A percentile compares a stretch with the other conserved stretches of the same genome.
Conservation (phyloP, 2,797 vertebrate genomes). For the Acanthornis magna region DNA sequence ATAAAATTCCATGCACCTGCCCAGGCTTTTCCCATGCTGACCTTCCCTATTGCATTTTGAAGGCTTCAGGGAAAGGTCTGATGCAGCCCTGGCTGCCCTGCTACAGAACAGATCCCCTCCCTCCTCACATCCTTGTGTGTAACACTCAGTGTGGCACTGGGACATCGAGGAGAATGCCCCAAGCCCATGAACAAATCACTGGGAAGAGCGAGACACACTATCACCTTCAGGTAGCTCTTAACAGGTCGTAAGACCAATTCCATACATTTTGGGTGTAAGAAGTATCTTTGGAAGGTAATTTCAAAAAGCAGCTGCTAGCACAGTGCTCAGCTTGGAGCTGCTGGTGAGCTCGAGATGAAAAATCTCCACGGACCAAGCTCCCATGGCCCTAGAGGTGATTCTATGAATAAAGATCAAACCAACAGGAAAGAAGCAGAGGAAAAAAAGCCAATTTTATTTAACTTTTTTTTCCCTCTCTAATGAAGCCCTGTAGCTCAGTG, state of each 20-base stretch:
- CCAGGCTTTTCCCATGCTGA: neutral
- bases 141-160: neutral
- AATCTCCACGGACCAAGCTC: neutral
- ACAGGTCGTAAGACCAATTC: neutral
- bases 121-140: rapidly evolving
- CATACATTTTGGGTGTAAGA: neutral
- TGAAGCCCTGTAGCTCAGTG: neutral
- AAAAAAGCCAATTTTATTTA: neutral
- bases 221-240: neutral
- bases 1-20: neutral
- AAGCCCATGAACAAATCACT: neutral
- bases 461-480: rapidly evolving
- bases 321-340: neutral
- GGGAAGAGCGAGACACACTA: neutral
- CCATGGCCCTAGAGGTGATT: neutral
- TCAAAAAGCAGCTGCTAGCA: neutral
- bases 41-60: neutral
- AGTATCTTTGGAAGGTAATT: neutral
- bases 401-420: neutral
- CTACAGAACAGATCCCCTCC: neutral
- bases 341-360: neutral
- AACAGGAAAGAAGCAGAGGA: neutral
- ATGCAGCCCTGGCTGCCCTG: neutral
- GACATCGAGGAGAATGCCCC: neutral
- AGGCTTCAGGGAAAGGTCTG: neutral